phyloP scores from a whole-genome alignment of 1,140 invertebrate genomes.

The Drosophila asahinai region DNA sequence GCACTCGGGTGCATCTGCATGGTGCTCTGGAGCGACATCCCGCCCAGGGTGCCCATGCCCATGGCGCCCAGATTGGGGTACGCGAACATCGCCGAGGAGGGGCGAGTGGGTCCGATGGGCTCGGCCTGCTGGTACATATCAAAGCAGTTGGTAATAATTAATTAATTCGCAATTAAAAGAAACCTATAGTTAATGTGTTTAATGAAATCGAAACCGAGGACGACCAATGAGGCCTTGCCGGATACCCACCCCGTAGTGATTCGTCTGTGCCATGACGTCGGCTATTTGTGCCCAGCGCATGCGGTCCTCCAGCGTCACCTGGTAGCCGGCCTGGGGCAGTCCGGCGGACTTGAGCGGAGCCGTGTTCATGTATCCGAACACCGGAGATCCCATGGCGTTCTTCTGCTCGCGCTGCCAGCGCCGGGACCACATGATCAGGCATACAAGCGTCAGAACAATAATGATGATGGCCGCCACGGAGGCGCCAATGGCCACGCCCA shows the following conservation, averaged over 20 bases:
- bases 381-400: slow-evolving; percentile 90
- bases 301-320: slow-evolving; percentile 90
- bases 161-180: background rate
- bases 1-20: slow-evolving; percentile 83
- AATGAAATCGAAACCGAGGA: no score
- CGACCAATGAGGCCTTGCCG: no score
- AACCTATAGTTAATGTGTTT: no score
- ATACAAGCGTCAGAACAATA: slow-evolving; percentile 93
- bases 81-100: slow-evolving; percentile 92
- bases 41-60: slow-evolving; percentile 79
- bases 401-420: slow-evolving; percentile 95
- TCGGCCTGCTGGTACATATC: slow-evolving; percentile 87
- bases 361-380: slow-evolving; percentile 93
- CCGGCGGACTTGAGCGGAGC: slow-evolving; percentile 89
- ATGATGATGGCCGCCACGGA: slow-evolving; percentile 94
- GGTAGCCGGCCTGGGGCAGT: slow-evolving; percentile 87
- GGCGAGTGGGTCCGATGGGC: slow-evolving; percentile 89
- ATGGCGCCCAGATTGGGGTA: slow-evolving; percentile 88
- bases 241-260: slow-evolving; percentile 91
- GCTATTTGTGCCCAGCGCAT: slow-evolving; percentile 94
- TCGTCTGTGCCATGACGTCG: slow-evolving; percentile 92
- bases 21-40: slow-evolving; percentile 87
- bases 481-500: slow-evolving; percentile 95
- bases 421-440: slow-evolving; percentile 96
- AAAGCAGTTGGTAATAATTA: background rate